Percentiles rank a stretch among this genome's conserved stretches.
These are phyloP conservation scores for Mizuhopecten yessoensis DNA, from an alignment of 1,140 invertebrate species.

Conservation along the genomic window DNA sequence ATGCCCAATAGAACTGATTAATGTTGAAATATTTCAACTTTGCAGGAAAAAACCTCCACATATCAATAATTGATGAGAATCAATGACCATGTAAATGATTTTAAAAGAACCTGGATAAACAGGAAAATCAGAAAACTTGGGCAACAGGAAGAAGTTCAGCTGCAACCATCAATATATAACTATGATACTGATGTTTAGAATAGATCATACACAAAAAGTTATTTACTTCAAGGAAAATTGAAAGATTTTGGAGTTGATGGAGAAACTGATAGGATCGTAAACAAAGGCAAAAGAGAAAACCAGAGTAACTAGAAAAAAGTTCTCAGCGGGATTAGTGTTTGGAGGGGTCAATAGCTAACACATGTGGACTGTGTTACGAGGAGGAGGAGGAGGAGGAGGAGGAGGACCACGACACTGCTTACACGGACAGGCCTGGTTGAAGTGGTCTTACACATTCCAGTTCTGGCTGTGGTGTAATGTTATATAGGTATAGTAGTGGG, in stretches of 20 bases:
- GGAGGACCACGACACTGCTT: no score
- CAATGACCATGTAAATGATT: no score
- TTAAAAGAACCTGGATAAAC: no score
- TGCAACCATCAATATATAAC: no score
- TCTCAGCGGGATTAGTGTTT: not conserved
- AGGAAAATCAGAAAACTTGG: no score
- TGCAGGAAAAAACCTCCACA: no score
- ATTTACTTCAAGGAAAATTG: not conserved
- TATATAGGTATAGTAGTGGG: not conserved
- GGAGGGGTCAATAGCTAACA: not conserved
- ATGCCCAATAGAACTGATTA: no score
- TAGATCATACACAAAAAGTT: no score
- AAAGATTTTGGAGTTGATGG: not conserved
- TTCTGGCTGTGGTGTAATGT: not conserved
- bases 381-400: not conserved
- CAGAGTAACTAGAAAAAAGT: slow-evolving; percentile 10
- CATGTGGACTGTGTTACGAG: not conserved
- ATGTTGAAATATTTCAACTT: no score
- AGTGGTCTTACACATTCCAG: slow-evolving; percentile 12
- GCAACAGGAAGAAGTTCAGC: no score
- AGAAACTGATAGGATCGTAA: not conserved
- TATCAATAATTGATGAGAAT: no score
- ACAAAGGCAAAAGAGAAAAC: not conserved
- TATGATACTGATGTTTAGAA: no score
- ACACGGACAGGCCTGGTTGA: not conserved